A percentile compares a stretch with the other conserved stretches of the same genome.
phyloP scores from a whole-genome alignment of 2,797 vertebrate genomes.

The Halcyon badia region DNA sequence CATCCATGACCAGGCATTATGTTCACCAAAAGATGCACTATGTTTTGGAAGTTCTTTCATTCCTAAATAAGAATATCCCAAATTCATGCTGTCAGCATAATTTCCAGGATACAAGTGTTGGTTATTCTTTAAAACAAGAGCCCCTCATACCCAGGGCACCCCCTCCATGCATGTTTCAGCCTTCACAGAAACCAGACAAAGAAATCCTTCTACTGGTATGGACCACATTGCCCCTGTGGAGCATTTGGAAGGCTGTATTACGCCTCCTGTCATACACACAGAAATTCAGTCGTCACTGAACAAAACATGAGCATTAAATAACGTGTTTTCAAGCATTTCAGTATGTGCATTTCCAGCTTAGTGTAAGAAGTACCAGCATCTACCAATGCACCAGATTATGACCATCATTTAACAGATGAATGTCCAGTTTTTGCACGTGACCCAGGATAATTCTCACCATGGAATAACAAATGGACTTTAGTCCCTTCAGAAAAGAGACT shows the following conservation, averaged over 20 bases:
- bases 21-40: neutral
- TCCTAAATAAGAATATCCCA: neutral
- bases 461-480: neutral
- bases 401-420: neutral
- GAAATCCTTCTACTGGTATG: neutral
- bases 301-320: neutral
- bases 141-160: neutral
- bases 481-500: neutral
- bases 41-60: neutral
- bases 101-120: neutral
- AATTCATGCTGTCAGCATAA: neutral
- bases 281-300: neutral
- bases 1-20: neutral
- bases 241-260: neutral
- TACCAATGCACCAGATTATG: neutral
- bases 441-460: neutral
- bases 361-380: neutral
- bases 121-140: neutral
- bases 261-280: neutral
- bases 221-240: neutral
- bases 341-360: neutral
- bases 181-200: neutral
- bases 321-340: neutral
- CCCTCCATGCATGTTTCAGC: neutral
- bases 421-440: accelerated